Evolutionary conservation across 2,113 vertebrate species (phyloP).

Genomic region (Galbula dea): DNA sequence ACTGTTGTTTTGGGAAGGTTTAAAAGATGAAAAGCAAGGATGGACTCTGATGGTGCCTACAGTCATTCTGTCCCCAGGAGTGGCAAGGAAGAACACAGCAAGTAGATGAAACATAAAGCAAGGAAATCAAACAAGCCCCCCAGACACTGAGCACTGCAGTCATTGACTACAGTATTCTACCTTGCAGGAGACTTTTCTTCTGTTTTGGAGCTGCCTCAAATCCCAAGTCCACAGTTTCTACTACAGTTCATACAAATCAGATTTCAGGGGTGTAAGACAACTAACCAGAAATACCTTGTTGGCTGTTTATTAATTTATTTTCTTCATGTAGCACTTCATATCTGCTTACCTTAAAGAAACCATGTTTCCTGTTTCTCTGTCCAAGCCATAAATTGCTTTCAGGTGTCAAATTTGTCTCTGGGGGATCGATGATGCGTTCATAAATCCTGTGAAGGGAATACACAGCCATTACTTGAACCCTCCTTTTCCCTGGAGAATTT

Average conservation of each 20-base stretch:
- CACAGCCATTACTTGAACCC: not conserved
- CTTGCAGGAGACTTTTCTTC: not conserved
- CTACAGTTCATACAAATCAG: not conserved
- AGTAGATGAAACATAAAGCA: not conserved
- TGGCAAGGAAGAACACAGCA: not conserved
- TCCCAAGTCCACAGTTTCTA: not conserved
- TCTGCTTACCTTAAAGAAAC: conserved; percentile 91
- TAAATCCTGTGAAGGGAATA: conserved; percentile 86
- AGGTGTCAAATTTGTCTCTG: conserved; percentile 85
- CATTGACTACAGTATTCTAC: not conserved
- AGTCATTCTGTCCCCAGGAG: not conserved
- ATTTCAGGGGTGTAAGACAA: not conserved
- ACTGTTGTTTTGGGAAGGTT: not conserved
- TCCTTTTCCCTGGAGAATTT: not conserved
- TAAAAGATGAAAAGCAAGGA: not conserved
- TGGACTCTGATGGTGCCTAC: not conserved
- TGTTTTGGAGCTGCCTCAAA: not conserved
- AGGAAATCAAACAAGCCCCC: not conserved
- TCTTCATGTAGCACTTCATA: not conserved
- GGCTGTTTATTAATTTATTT: not conserved
- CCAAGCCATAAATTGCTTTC: conserved; percentile 92
- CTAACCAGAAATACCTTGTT: not conserved
- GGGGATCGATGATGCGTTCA: conserved; percentile 89
- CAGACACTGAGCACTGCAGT: not conserved
- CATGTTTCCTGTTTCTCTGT: conserved; percentile 92